Evolutionary conservation across 2,888 invertebrate genomes (phyloP), one percentile per base, ranked within the genome.

Genomic region (Buathra laborator): DNA sequence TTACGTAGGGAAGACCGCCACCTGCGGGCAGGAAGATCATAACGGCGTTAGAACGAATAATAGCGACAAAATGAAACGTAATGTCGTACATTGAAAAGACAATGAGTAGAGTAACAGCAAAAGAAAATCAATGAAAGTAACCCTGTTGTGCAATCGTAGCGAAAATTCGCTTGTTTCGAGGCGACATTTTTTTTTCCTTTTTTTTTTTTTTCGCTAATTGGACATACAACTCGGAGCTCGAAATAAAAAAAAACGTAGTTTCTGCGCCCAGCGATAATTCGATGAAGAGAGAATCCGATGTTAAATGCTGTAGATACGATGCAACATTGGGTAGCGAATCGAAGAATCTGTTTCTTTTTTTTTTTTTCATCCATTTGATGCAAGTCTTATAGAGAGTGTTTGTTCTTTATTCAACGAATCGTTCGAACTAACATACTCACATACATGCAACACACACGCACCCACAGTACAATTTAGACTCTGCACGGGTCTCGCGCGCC

Each of bases 11-110:
- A 75, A 88, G 75, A 53, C 71, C 86, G 32, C 78, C 79, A 87
- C 92, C 93, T 93, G 92, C 83, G 84, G 90, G 90, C 93, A 93
- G 84, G 87, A 89, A 83, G 77, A 68, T 75, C 70, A 76, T 16
- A 6, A 67, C 68, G 76, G 32, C 37, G 14, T 85, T 85, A 85
- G 79, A 79, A 66, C 56, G 29, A 72, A 51, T 46, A 62, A 80
- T 70, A 66, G 7, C 14, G 14, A 24, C 14, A 37, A 19, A 37
- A 48, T 16, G 9, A 32, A 81, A 70, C 67, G 16, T 70, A 0
- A 77, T 24, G 14, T 44, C 19, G 80, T 24, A 84, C 67, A 66
- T 71, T 24, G 75, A 82, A 70, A 37, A 59, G 59, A 70, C 9
- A 37, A 53, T 51, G 66, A 46, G 48, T 24, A 64, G 29, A 32